These are phyloP conservation scores for Mastomys natalensis DNA, from an alignment of 2,113 vertebrate species.

Conservation along the genomic window DNA sequence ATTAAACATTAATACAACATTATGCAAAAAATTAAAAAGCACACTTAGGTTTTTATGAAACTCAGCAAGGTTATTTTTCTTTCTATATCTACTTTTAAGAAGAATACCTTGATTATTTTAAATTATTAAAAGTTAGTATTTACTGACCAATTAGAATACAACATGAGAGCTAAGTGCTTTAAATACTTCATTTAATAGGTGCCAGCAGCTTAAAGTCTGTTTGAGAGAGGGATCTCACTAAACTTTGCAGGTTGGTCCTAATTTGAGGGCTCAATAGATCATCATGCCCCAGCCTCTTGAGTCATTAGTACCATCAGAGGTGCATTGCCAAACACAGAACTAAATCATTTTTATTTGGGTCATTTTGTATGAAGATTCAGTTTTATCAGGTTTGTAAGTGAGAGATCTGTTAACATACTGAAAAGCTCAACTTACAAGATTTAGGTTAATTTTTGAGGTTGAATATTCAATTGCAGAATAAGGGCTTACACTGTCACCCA, in stretches of 20 bases:
- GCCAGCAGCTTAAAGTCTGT: not conserved
- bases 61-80: slow-evolving; percentile 7
- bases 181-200: slow-evolving; percentile 34
- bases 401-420: not conserved
- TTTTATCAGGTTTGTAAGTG: not conserved
- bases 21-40: slow-evolving; percentile 10
- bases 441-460: not conserved
- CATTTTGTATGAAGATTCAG: not conserved
- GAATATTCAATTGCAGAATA: not conserved
- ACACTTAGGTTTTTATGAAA: slow-evolving; percentile 29
- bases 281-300: not conserved
- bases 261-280: not conserved
- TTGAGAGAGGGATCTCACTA: not conserved
- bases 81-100: slow-evolving; percentile 12
- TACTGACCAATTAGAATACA: slow-evolving; percentile 18
- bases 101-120: slow-evolving; percentile 38
- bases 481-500: not conserved
- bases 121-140: slow-evolving; percentile 32
- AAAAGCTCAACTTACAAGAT: not conserved
- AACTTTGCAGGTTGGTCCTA: not conserved
- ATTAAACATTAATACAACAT: not conserved
- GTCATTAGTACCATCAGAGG: not conserved
- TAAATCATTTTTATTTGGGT: not conserved
- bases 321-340: not conserved
- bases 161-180: slow-evolving; percentile 30